A percentile compares a stretch with the other conserved stretches of the same genome.
Conservation (phyloP, 1,140 invertebrate genomes). For the Philotrypesis tridentata region DNA sequence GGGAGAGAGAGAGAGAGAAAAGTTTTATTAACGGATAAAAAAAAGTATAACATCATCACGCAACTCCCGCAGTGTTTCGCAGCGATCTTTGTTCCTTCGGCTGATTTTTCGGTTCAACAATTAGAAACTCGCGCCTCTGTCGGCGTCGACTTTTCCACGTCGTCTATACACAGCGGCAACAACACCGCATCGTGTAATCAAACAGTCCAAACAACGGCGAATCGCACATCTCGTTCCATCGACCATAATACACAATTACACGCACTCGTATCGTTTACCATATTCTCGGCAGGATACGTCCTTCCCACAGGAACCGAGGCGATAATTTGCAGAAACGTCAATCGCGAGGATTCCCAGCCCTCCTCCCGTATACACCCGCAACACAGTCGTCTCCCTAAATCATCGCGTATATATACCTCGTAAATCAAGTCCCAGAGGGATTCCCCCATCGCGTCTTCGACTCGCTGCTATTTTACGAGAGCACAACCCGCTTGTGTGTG, state of each 20-base stretch:
- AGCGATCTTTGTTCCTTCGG: neutral
- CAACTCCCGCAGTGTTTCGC: neutral
- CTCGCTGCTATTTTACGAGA: neutral
- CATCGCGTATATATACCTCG: too few relatives aligned
- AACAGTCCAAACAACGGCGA: too few relatives aligned
- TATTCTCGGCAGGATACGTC: neutral
- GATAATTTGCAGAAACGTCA: conserved; percentile 3
- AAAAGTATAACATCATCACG: neutral
- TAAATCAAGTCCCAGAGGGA: neutral
- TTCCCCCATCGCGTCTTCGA: neutral
- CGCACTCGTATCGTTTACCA: neutral
- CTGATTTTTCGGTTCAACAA: neutral
- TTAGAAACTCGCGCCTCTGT: neutral
- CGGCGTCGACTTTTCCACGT: neutral
- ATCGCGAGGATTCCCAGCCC: too few relatives aligned
- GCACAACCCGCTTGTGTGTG: too few relatives aligned
- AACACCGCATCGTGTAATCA: too few relatives aligned
- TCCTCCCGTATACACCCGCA: too few relatives aligned
- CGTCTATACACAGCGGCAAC: too few relatives aligned
- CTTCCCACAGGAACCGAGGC: neutral
- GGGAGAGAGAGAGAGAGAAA: too few relatives aligned
- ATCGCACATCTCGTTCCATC: neutral
- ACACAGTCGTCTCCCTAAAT: too few relatives aligned
- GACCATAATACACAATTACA: neutral
- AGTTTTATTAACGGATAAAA: neutral